Conservation (phyloP, 2,113 vertebrate genomes). For the Hiodon alosoides region DNA sequence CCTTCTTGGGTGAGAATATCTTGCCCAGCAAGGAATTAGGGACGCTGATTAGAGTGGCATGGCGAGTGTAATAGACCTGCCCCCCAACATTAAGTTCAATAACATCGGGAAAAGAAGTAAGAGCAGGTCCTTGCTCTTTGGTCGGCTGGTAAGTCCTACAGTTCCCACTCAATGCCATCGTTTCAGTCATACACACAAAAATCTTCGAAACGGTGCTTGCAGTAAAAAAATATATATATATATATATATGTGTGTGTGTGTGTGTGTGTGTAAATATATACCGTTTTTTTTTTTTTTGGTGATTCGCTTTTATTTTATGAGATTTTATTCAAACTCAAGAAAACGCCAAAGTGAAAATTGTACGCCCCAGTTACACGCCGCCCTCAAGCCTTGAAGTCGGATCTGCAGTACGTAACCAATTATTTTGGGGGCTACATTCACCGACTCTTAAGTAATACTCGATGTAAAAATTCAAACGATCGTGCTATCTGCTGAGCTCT, state of each 20-base stretch:
- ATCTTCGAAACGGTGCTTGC: background rate
- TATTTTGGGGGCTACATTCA: background rate
- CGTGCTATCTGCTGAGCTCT: background rate
- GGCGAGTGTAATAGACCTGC: constrained; percentile 95
- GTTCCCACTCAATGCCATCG: constrained; percentile 92
- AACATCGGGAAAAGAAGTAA: constrained; percentile 81
- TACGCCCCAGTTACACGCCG: background rate
- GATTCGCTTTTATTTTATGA: background rate
- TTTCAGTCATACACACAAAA: constrained; percentile 32
- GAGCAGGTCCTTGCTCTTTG: constrained; percentile 73
- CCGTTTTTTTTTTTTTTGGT: background rate
- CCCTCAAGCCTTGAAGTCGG: background rate
- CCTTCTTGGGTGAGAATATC: constrained; percentile 89
- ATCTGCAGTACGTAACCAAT: background rate
- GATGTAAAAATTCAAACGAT: background rate
- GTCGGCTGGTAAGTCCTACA: constrained; percentile 79
- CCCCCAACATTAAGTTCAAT: constrained; percentile 95
- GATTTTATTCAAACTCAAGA: background rate
- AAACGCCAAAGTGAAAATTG: background rate
- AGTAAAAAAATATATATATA: background rate
- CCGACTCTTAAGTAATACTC: background rate
- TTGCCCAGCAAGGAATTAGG: constrained; percentile 90
- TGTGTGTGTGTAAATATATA: too few relatives aligned
- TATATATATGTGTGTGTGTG: too few relatives aligned
- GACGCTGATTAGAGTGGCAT: constrained; percentile 81